These are phyloP conservation scores for Macquaria ambigua DNA, from an alignment of 2,113 vertebrate genomes.

Conservation along the genomic window DNA sequence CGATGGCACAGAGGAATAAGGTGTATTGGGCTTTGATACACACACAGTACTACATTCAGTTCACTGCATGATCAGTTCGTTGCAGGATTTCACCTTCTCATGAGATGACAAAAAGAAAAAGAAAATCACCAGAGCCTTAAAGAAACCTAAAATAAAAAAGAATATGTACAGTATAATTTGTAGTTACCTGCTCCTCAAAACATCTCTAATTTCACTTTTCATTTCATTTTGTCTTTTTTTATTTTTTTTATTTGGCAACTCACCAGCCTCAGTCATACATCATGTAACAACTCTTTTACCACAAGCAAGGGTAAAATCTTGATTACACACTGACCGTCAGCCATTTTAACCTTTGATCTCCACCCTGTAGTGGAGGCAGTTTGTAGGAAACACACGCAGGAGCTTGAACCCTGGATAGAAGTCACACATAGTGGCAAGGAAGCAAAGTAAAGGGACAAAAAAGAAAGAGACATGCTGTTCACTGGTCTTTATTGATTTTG, in stretches of 20 bases:
- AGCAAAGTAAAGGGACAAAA: constrained; percentile 60
- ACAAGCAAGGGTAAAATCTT: constrained; percentile 52
- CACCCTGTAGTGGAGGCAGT: constrained; percentile 4
- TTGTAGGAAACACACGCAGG: constrained; percentile 12
- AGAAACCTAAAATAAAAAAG: neutral
- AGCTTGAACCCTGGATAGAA: constrained; percentile 55
- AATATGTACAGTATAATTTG: neutral
- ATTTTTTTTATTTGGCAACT: neutral
- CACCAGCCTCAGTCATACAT: neutral
- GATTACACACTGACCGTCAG: constrained; percentile 58
- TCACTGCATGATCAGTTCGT: neutral
- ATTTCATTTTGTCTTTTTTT: neutral
- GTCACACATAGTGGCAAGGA: constrained; percentile 47
- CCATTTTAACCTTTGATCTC: constrained; percentile 64
- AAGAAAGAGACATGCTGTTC: constrained; percentile 85
- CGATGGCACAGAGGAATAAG: neutral
- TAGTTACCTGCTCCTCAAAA: neutral
- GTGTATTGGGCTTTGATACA: neutral
- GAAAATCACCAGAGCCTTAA: neutral
- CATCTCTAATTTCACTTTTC: neutral
- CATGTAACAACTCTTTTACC: constrained; percentile 35
- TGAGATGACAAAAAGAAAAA: neutral
- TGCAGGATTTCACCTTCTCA: neutral
- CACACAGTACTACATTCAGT: neutral
- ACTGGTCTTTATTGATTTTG: constrained; percentile 95